Percentiles rank a stretch among this genome's conserved stretches.
Evolutionary conservation across 2,797 vertebrate species (phyloP).

Genomic region (Acridotheres tristis): DNA sequence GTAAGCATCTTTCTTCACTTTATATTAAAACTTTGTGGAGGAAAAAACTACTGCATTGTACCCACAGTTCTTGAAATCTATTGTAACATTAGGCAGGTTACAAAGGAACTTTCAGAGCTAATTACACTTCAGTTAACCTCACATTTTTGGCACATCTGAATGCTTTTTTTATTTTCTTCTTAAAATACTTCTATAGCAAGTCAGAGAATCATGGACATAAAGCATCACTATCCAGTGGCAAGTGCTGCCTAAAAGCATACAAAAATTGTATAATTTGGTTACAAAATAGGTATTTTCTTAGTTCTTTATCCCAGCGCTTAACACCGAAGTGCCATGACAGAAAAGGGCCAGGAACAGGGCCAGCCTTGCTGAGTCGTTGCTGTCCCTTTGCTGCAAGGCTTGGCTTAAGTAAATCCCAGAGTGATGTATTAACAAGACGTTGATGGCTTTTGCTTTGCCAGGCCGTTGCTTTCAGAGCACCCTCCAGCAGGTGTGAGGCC

Average conservation of each 20-base stretch:
- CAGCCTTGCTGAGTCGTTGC: background rate
- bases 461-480: background rate
- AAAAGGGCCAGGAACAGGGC: background rate
- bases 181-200: constrained; percentile 48
- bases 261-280: constrained; percentile 56
- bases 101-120: constrained; percentile 52
- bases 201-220: constrained; percentile 55
- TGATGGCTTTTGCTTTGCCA: background rate
- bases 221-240: constrained; percentile 46
- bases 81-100: constrained; percentile 43
- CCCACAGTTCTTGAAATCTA: constrained; percentile 37
- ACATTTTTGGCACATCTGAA: constrained; percentile 50
- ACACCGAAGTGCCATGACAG: background rate
- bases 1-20: constrained; percentile 64
- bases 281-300: constrained; percentile 57
- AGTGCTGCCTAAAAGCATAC: constrained; percentile 56
- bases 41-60: constrained; percentile 64
- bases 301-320: background rate
- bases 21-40: constrained; percentile 65
- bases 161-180: constrained; percentile 44
- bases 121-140: constrained; percentile 51
- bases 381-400: background rate
- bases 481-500: background rate
- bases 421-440: background rate
- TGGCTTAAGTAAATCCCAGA: background rate